Evolutionary conservation across 2,113 vertebrate species (phyloP).

Genomic region (Myiopsitta monachus): DNA sequence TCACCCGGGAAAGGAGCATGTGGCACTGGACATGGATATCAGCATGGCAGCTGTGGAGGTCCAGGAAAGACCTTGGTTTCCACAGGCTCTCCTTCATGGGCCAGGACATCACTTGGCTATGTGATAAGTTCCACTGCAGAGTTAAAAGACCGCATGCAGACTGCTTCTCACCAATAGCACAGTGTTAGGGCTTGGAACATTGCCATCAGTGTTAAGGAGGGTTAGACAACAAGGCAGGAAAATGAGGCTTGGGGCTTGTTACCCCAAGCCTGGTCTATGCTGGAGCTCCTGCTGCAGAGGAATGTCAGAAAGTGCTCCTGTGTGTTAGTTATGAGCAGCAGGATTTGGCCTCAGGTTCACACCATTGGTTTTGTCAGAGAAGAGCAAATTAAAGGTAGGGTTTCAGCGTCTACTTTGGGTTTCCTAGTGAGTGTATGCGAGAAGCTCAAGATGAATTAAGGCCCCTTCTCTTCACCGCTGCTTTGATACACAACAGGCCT

Average conservation of each 20-base stretch:
- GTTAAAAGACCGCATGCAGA: not conserved
- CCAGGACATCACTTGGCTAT: not conserved
- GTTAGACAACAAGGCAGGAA: not conserved
- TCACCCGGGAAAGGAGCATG: not conserved
- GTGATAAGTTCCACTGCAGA: not conserved
- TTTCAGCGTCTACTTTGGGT: conserved; percentile 7
- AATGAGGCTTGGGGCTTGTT: not conserved
- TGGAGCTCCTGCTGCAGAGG: not conserved
- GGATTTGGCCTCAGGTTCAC: not conserved
- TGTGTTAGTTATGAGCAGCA: not conserved
- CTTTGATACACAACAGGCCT: conserved; percentile 39
- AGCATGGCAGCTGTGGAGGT: rapidly evolving
- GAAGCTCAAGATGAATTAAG: conserved; percentile 5
- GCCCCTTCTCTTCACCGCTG: not conserved
- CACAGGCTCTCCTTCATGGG: too few species aligned
- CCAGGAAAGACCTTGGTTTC: not conserved
- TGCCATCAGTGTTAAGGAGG: not conserved
- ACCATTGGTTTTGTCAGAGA: not conserved
- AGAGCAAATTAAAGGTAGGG: not conserved
- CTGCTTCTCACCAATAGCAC: rapidly evolving
- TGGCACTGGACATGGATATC: too few species aligned
- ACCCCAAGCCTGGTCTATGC: not conserved
- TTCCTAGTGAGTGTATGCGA: not conserved
- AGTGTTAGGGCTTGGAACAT: not conserved
- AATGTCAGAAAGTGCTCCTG: not conserved